Evolutionary conservation across 1,140 invertebrate genomes (phyloP), one percentile per base, ranked within the genome.

Genomic region (Eriosoma lanigerum): DNA sequence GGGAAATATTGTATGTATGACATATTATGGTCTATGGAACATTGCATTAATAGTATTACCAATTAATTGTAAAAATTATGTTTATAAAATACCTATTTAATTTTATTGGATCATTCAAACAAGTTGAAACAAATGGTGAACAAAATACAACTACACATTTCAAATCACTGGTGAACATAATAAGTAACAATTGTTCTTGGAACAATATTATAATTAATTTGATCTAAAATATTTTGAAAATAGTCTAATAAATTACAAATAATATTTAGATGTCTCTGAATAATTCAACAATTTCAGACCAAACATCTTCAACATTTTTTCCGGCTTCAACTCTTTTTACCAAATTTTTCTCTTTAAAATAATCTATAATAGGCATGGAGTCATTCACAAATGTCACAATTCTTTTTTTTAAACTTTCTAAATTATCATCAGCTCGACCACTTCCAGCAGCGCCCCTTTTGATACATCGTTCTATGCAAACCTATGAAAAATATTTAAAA

Each of bases 391-490:
- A 98, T 0, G 96, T 98, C 78, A 92, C 88, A 82, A 98, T 94
- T 83, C 98, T 89, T 86, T 98, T 97, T 81, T 91, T 90, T 29
- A 99, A 87, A 84, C 93, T 94, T 81, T 98, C 95, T 48, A 90
- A 84, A 86, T 99, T 99, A 85, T 99, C 98, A 87, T 99, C 98
- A 3, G 92, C 90, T 24, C 98, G 90, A 0, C 96, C 96, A 86
- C 95, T 97, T 26, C 94, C 95, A 66, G 91, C 91, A 21, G 92
- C 90, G 1, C 96, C 84, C 68, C 84, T 73, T 72, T 83, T 82
- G 15, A 85, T 81, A 68, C 84, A 85, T 38, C 84, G 72, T 38
- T 84, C 62, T 62, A 84, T 66, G 70, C 84, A 85, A 6, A 82
- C 8, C 75, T 78, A 29, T 46, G 17, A 21, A 21, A 38, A 38